Base-by-base conservation (phyloP, 2,888 invertebrate species). In the Plutella xylostella region DNA sequence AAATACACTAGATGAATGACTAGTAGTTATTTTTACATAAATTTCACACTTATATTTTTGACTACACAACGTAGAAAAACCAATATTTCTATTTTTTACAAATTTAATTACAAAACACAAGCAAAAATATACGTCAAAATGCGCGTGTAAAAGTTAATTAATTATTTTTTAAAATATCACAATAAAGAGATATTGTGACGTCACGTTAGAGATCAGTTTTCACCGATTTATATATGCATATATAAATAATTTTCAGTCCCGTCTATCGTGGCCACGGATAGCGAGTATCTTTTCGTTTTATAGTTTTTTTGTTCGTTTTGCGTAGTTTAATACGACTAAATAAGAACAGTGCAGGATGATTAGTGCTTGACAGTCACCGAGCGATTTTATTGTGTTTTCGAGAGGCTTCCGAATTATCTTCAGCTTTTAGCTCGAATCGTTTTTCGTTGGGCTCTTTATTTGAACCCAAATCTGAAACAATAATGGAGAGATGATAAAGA, bases 1-100 rank as follows among this genome's bases (percentile, higher is more conserved):
- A 77, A 74, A 75, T 82, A 82, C 76, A 82, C 82, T 83, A 83
- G 83, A 82, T 75, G 71, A 75, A 73, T 83, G 82, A 83, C 82
- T 83, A 83, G 82, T 77, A 77, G 72, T n/a, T n/a, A n/a, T n/a
- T n/a, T n/a, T n/a, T n/a, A n/a, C n/a, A n/a, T n/a, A n/a, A n/a
- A n/a, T n/a, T n/a, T n/a, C n/a, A n/a, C 18, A 42, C 20, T 22
- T 42, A 22, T 34, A 15, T 35, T 21, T 20, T 22, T 20, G 30
- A 31, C 17, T 18, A 42, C 37, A 30, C 30, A 45, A 20, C 33
- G 14, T 33, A 33, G 9, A 33, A 19, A 18, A 18, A 19, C 20
- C 9, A 11, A 19, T 37, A 39, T 17, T 39, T 7, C 15, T 39
- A 17, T 57, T 60, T 55, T 62, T 61, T 53, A 61, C 57, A 21